Base-by-base conservation (phyloP, 2,888 invertebrate species). In the Melolontha melolontha region DNA sequence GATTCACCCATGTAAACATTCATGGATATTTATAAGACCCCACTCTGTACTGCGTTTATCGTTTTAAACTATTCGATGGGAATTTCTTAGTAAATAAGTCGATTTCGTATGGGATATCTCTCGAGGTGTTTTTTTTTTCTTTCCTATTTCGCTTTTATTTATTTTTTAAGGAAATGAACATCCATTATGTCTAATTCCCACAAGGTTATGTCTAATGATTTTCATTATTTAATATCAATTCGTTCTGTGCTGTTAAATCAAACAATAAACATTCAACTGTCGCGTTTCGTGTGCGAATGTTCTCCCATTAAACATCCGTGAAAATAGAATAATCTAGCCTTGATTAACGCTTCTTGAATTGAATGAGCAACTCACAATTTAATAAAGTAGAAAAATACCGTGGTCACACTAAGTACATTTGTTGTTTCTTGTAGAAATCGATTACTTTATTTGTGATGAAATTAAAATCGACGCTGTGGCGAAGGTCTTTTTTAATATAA, bases 1-100 rank as follows among this genome's bases (percentile, higher is more conserved):
- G 79, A 80, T 80, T 79, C 78, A 76, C 78, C 79, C 79, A 79
- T 79, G 79, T 80, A 80, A 80, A 79, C 78, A 80, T 78, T 77
- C 68, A 67, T 59, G 66, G 69, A 55, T 69, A 64, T 67, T 71
- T 70, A 68, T 68, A 65, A 59, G 52, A 64, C 50, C 57, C 47
- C 50, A 49, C 52, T 55, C 17, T 29, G 34, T 63, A 67, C 34
- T 44, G 41, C 39, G 62, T 57, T 51, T 51, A 29, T 40, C 42
- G n/a, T 49, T 66, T 65, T 54, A 16, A 47, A 54, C 42, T 29
- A 34, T 34, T 14, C 49, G 55, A 14, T 55, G 40, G 54, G 16
- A 66, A 66, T 55, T 55, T 12, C 49, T 39, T 12, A 29, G 47
- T 42, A 66, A 66, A 50, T 50, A 41, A 41, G 22, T 64, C 42